phyloP scores from a whole-genome alignment of 1,140 invertebrate species.

The Calycopis cecrops region DNA sequence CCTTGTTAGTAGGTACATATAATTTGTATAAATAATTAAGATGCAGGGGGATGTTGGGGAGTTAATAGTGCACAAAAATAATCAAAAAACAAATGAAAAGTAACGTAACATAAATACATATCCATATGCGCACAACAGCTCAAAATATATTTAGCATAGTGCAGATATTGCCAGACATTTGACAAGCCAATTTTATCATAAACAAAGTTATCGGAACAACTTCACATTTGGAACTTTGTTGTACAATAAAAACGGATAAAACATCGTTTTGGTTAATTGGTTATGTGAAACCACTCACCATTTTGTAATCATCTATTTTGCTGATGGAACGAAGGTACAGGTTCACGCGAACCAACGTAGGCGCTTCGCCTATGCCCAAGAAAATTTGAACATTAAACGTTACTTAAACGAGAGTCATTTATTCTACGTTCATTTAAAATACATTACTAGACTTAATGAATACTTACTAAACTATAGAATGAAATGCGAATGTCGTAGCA shows the following conservation, averaged over 20 bases:
- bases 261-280: conserved; percentile 43
- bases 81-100: conserved; percentile 23
- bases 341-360: conserved; percentile 91
- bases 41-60: conserved; percentile 37
- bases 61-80: conserved; percentile 40
- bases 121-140: conserved; percentile 55
- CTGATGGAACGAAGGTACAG: conserved; percentile 96
- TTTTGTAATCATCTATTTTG: conserved; percentile 99
- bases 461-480: conserved; percentile 12
- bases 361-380: conserved; percentile 79
- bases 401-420: conserved; percentile 15
- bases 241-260: conserved; percentile 61
- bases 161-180: conserved; percentile 58
- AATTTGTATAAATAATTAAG: conserved; percentile 16
- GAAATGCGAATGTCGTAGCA: conserved; percentile 16
- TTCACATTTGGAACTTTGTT: conserved; percentile 41
- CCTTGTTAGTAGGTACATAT: conserved; percentile 12
- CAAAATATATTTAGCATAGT: conserved; percentile 60
- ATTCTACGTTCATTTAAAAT: background rate
- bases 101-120: conserved; percentile 48
- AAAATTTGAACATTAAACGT: conserved; percentile 50
- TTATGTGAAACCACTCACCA: conserved; percentile 86
- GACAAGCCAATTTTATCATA: conserved; percentile 58
- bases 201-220: conserved; percentile 40
- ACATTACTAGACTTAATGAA: conserved; percentile 12